Conservation (phyloP, 2,797 vertebrate genomes). For the Sebastes matsubarae region DNA sequence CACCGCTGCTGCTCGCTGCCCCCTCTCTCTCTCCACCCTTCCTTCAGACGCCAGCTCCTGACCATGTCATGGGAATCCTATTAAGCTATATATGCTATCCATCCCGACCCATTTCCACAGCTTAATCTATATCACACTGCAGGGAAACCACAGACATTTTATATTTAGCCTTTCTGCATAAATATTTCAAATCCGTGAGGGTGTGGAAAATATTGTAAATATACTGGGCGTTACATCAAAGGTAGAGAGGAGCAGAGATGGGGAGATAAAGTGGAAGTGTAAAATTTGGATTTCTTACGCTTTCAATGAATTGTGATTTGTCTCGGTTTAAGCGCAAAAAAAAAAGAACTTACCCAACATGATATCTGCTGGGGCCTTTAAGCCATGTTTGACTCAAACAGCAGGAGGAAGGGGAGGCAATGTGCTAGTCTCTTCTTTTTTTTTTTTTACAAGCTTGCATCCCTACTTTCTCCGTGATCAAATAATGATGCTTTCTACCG, state of each 20-base stretch:
- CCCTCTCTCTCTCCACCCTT: conserved; percentile 14
- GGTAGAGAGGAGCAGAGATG: conserved; percentile 13
- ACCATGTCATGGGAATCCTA: conserved; percentile 72
- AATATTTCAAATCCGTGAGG: conserved; percentile 38
- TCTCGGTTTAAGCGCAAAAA: neutral
- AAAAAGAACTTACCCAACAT: neutral
- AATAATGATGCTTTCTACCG: neutral
- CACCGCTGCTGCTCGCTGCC: neutral
- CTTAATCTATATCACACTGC: conserved; percentile 21
- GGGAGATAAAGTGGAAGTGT: conserved; percentile 9
- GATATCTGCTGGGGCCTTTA: neutral
- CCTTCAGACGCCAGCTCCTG: conserved; percentile 33
- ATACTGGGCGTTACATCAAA: conserved; percentile 34
- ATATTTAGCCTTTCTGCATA: conserved; percentile 22
- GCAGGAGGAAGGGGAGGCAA: neutral
- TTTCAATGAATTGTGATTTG: conserved; percentile 25
- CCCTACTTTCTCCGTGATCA: neutral
- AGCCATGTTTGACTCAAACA: neutral
- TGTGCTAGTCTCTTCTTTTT: no score
- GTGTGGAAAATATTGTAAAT: conserved; percentile 17
- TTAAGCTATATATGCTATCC: conserved; percentile 43
- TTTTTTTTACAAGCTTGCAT: neutral
- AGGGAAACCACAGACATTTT: conserved; percentile 19
- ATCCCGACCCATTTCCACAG: conserved; percentile 48
- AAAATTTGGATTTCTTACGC: conserved; percentile 34